phyloP scores from a whole-genome alignment of 1,140 invertebrate species.

The Drosophila orena region DNA sequence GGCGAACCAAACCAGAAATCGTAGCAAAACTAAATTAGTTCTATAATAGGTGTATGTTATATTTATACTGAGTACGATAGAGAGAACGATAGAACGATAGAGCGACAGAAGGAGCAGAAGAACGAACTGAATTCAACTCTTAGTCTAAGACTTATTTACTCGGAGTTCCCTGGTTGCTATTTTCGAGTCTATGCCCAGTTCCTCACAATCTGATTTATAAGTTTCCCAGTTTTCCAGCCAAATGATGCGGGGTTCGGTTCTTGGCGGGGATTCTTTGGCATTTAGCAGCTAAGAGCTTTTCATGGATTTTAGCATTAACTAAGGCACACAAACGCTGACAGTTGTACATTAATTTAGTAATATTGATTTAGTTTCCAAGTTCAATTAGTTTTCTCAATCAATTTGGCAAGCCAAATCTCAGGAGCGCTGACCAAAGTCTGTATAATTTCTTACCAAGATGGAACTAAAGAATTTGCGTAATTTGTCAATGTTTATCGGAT shows the following conservation, averaged over 20 bases:
- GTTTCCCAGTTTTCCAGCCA: not conserved
- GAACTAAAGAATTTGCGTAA: not conserved
- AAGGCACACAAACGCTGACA: slow-evolving; percentile 47
- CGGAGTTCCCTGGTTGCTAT: not conserved
- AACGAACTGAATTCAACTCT: slow-evolving; percentile 17
- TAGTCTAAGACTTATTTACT: not conserved
- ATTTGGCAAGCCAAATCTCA: slow-evolving; percentile 29
- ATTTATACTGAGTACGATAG: slow-evolving; percentile 72
- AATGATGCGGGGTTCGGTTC: slow-evolving; percentile 13
- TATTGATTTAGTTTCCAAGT: slow-evolving; percentile 37
- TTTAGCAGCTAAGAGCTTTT: slow-evolving; percentile 43
- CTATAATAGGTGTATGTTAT: slow-evolving; percentile 58
- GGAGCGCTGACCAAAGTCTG: slow-evolving; percentile 14
- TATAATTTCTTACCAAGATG: not conserved
- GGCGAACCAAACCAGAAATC: slow-evolving; percentile 60
- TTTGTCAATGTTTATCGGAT: not conserved
- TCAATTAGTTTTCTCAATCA: slow-evolving; percentile 25
- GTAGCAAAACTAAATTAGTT: slow-evolving; percentile 65
- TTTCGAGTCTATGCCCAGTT: not conserved
- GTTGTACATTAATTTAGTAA: slow-evolving; percentile 47
- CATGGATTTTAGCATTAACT: slow-evolving; percentile 39
- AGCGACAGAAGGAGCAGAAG: slow-evolving; percentile 16
- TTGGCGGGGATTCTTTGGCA: slow-evolving; percentile 29
- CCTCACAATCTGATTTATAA: not conserved
- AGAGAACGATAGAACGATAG: slow-evolving; percentile 27